Evolutionary conservation across 1,140 invertebrate species (phyloP), one percentile per base, ranked within the genome.

Genomic region (Aphidius ervi): DNA sequence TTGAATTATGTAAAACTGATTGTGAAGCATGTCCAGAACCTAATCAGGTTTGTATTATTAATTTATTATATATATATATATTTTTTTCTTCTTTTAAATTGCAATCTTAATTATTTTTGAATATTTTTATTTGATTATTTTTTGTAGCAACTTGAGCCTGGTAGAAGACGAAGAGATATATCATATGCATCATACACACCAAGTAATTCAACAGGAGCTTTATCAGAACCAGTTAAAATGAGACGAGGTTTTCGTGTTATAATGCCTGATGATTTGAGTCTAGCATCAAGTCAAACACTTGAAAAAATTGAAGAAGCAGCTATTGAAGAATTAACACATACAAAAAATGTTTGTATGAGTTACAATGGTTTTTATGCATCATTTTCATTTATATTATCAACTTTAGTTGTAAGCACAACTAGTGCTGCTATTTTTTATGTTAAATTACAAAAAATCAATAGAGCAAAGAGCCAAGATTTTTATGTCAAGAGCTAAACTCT

Each of bases 1-100:
- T 94, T 0, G 90, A 93, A 68, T 76, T 94, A 0, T 93, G 91
- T 67, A 93, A 93, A 78, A 87, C 85, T 9, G 85, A 89, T 63
- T 93, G 91, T 67, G 85, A 89, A 52, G 83, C 86, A 9, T 92
- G 90, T 68, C 84, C 87, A 0, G 83, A 88, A 63, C 77, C 82
- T 37, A 83, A 86, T 64, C 87, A 88, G 70, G 79, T 81, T 69
- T 62, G 47, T 56, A 8, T 56, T 9, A 45, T 43, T 16, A 39
- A 45, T 9, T 31, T 50, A 46, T 50, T 54, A 20, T 23, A 37
- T 46, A 23, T 54, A 20, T 23, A 37, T 46, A 23, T 59, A 20
- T 20, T 8, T 47, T 53, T 54, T 42, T 49, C 6, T 50, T 31
- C 58, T 16, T 47, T 42, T 20, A 45, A 5, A 59, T 47, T 46